A percentile compares a stretch with the other conserved stretches of the same genome.
These are phyloP conservation scores for Danio aesculapii DNA, from an alignment of 2,797 vertebrate species.

Conservation along the genomic window DNA sequence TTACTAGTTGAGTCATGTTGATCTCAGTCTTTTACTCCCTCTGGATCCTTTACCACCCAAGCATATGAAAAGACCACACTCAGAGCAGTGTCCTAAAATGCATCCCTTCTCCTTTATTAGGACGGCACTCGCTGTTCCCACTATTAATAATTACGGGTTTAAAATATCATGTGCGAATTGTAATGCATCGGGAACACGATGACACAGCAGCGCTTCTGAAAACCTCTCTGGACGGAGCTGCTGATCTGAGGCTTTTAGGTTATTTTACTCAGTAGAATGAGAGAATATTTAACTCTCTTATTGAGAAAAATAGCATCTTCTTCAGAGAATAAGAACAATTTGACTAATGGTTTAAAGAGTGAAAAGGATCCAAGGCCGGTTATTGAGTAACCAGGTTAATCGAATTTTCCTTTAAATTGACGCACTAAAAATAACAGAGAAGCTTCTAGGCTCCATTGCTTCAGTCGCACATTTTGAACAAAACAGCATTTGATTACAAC, in stretches of 20 bases:
- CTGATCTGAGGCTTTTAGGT: constrained; percentile 27
- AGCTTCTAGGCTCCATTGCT: background rate
- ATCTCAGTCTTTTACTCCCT: constrained; percentile 48
- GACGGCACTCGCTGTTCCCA: constrained; percentile 21
- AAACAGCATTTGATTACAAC: background rate
- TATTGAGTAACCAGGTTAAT: constrained; percentile 37
- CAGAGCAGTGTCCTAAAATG: background rate
- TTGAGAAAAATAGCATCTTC: constrained; percentile 43
- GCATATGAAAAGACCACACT: constrained; percentile 38
- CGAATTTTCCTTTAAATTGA: constrained; percentile 33
- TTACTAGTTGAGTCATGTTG: constrained; percentile 48
- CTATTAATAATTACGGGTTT: constrained; percentile 41
- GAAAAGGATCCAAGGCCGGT: constrained; percentile 39
- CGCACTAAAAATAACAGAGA: constrained; percentile 8
- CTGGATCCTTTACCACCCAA: constrained; percentile 39
- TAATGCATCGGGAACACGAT: constrained; percentile 6
- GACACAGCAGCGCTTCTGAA: constrained; percentile 18
- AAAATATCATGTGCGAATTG: constrained; percentile 22
- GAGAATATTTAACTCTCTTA: constrained; percentile 57
- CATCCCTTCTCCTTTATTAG: constrained; percentile 13
- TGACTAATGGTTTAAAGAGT: constrained; percentile 39
- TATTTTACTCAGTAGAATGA: background rate
- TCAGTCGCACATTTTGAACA: background rate
- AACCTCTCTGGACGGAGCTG: constrained; percentile 22
- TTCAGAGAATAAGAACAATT: constrained; percentile 37